A percentile compares a stretch with the other conserved stretches of the same genome.
phyloP scores from a whole-genome alignment of 2,113 vertebrate genomes.

The Puffinus mauretanicus region DNA sequence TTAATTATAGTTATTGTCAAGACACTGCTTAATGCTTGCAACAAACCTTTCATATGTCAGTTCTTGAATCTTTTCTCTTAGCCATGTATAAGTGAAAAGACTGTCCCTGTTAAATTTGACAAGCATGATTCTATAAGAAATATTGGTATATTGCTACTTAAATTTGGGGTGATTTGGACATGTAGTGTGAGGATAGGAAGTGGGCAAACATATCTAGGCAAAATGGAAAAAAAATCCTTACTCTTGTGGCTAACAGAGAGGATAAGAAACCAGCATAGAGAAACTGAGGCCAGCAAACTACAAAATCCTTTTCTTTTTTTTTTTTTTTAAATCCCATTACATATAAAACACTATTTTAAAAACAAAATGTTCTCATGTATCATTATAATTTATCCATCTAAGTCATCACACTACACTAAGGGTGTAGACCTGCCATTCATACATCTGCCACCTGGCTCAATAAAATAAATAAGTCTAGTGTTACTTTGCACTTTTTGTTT shows the following conservation, averaged over 20 bases:
- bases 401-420: not conserved
- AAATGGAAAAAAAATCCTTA: not conserved
- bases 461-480: not conserved
- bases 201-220: not conserved
- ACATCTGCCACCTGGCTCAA: not conserved
- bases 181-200: not conserved
- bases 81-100: not conserved
- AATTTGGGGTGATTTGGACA: not conserved
- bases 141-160: not conserved
- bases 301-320: not conserved
- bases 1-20: slow-evolving; percentile 87
- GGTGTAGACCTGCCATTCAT: not conserved
- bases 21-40: slow-evolving; percentile 69
- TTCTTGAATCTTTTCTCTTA: slow-evolving; percentile 55
- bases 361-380: not conserved
- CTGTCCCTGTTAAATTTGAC: not conserved
- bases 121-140: not conserved
- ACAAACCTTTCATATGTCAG: slow-evolving; percentile 75
- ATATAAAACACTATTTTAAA: not conserved
- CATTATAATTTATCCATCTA: not conserved
- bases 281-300: not conserved
- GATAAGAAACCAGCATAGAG: not conserved
- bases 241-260: not conserved
- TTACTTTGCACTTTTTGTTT: not conserved
- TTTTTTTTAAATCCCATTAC: not conserved